Evolutionary conservation across 2,888 invertebrate species (phyloP), one percentile per base, ranked within the genome.

Genomic region (Scrobipalpa costella): DNA sequence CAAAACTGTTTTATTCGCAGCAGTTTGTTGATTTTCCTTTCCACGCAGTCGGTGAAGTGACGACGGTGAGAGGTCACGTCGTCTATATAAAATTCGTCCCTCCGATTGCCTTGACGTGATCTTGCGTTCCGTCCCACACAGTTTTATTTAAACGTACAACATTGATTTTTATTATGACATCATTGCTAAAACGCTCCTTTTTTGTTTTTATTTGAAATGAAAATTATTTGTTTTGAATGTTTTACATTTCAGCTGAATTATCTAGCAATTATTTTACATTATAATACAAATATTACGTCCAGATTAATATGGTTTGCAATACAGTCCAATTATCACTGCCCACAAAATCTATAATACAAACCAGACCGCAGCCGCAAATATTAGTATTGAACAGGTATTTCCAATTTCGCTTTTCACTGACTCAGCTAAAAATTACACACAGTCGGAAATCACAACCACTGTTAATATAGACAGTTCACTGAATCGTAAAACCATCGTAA

Each of bases 391-490:
- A 13, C 11, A 21, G 21, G 13, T 21, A 21, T 52, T 52, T 5
- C 19, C 50, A 13, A 21, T 52, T 21, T 11, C 27, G 2, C 3
- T 21, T 44, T 44, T n/a, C 13, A 13, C 11, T 21, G 27, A 9
- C 50, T 17, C 19, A 9, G 19, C 21, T 50, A 50, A 50, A 50
- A 50, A 17, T 19, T 50, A 33, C 34, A 34, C 57, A 33, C 8
- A 33, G 27, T 33, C 34, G 1, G 15, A n/a, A 15, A 44, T 44
- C n/a, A 21, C 49, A 8, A 74, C 76, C 71, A 73, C 71, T 69
- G 75, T 79, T 80, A 79, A 76, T 74, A 73, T 65, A 71, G 70
- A 74, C 71, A 66, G 73, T 63, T 64, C 73, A 68, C 71, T 78
- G 57, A 36, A 52, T 52, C 50, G 50, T 58, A 27, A 58, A 38